Conservation (phyloP, 2,888 invertebrate genomes). For the Dermolepida albohirtum region DNA sequence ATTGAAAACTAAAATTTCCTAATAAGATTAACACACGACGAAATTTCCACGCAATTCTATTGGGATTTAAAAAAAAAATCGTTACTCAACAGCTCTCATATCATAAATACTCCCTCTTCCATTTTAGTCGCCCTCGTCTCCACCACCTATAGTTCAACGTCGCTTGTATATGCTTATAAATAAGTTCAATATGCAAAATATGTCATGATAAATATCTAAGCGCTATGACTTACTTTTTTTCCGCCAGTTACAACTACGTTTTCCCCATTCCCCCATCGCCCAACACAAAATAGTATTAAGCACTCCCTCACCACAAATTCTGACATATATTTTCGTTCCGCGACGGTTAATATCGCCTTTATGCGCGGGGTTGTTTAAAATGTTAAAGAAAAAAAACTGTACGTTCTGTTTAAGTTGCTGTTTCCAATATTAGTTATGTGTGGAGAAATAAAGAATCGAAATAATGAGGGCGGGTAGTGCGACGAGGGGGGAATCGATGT, state of each 20-base stretch:
- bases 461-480: neutral
- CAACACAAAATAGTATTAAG: neutral
- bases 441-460: neutral
- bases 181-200: conserved; percentile 53
- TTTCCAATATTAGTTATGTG: neutral
- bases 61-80: conserved; percentile 2
- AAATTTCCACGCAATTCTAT: no score
- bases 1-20: no score
- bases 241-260: neutral
- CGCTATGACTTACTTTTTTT: conserved; percentile 49
- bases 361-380: conserved; percentile 22
- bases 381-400: conserved; percentile 12
- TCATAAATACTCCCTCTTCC: conserved; percentile 3
- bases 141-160: conserved; percentile 3
- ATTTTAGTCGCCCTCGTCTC: neutral
- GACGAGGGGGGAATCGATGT: neutral
- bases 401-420: conserved; percentile 17
- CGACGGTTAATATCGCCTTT: conserved; percentile 16
- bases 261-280: conserved; percentile 26
- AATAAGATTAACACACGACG: no score
- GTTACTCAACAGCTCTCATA: conserved; percentile 9
- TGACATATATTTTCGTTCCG: neutral
- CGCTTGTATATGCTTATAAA: conserved; percentile 34
- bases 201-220: conserved; percentile 52
- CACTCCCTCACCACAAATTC: neutral